A percentile compares a stretch with the other conserved stretches of the same genome.
Evolutionary conservation across 2,888 invertebrate genomes (phyloP).

Genomic region (Athetis lepigone): DNA sequence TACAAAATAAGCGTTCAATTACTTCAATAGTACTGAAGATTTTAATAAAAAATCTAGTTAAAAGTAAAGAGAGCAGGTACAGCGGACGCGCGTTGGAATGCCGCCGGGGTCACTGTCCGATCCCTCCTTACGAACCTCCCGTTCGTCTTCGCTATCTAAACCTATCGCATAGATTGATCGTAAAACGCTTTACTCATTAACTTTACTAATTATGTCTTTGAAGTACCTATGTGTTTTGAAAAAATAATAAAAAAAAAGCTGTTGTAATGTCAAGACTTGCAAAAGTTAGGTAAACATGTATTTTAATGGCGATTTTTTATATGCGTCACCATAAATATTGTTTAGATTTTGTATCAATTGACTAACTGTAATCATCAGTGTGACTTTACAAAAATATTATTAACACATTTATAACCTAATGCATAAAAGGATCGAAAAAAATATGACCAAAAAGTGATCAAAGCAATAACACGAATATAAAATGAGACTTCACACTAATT

Average conservation of each 20-base stretch:
- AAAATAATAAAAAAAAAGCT: constrained; percentile 26
- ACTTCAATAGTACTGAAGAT: constrained; percentile 34
- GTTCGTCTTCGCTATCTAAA: constrained; percentile 81
- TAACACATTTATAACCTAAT: constrained; percentile 7
- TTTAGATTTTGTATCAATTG: not conserved
- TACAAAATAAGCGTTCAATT: constrained; percentile 12
- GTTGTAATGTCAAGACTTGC: not conserved
- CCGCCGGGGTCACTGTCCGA: constrained; percentile 86
- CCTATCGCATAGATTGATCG: constrained; percentile 87
- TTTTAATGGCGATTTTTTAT: not conserved
- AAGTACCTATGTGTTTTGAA: constrained; percentile 20
- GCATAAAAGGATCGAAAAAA: constrained; percentile 22
- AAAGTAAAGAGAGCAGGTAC: constrained; percentile 87
- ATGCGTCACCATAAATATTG: no score
- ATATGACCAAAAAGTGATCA: constrained; percentile 24
- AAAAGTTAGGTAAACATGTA: constrained; percentile 6
- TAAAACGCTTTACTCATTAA: constrained; percentile 77
- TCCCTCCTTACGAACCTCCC: constrained; percentile 74
- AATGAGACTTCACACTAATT: constrained; percentile 58
- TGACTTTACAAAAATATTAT: not conserved
- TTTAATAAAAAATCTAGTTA: constrained; percentile 68
- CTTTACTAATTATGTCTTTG: constrained; percentile 66
- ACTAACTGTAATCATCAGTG: not conserved
- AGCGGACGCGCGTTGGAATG: constrained; percentile 84
- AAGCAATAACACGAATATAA: constrained; percentile 51